A percentile compares a stretch with the other conserved stretches of the same genome.
Evolutionary conservation across 2,113 vertebrate genomes (phyloP).

Genomic region (Atractosteus spatula): DNA sequence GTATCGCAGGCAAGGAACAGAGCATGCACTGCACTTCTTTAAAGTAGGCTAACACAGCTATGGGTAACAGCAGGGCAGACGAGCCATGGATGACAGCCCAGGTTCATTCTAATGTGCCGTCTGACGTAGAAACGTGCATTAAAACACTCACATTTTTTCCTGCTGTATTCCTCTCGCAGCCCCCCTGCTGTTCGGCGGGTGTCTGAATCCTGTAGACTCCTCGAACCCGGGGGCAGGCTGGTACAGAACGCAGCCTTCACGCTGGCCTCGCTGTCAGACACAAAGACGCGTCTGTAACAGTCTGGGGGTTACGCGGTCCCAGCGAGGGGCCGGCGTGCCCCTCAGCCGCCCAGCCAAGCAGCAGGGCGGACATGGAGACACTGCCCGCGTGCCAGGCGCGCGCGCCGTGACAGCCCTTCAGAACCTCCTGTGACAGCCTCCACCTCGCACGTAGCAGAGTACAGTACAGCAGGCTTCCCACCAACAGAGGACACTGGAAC

Average conservation of each 20-base stretch:
- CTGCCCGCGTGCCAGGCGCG: too few species aligned
- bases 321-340: neutral
- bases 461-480: too few species aligned
- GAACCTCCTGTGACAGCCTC: too few species aligned
- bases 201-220: slow-evolving; percentile 35
- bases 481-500: too few species aligned
- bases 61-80: too few species aligned
- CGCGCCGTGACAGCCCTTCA: too few species aligned
- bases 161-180: slow-evolving; percentile 42
- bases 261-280: slow-evolving; percentile 63
- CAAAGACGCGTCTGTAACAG: slow-evolving; percentile 52
- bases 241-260: slow-evolving; percentile 41
- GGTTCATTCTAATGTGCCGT: too few species aligned
- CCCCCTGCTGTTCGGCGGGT: slow-evolving; percentile 25
- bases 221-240: slow-evolving; percentile 38
- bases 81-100: too few species aligned
- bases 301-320: slow-evolving; percentile 27
- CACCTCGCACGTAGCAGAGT: too few species aligned
- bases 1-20: neutral
- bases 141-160: slow-evolving; percentile 51
- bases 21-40: neutral
- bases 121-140: neutral
- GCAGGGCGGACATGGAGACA: neutral
- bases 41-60: too few species aligned
- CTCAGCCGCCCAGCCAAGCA: neutral